phyloP scores from a whole-genome alignment of 2,113 vertebrate species.

The Xyrauchen texanus region DNA sequence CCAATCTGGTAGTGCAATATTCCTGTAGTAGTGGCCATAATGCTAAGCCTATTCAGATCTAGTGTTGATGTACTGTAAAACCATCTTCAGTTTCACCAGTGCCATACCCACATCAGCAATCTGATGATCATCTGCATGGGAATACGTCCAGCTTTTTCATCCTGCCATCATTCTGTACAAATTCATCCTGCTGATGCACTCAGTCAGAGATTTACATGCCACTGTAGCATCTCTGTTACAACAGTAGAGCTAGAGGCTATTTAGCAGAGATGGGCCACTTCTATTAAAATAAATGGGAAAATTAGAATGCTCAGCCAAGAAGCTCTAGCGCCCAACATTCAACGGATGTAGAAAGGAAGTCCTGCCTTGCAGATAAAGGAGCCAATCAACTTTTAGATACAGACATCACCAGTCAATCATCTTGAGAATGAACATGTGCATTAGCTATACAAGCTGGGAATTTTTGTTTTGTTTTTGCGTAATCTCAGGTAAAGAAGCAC shows the following conservation, averaged over 20 bases:
- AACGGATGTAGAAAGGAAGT: no score
- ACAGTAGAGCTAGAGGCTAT: slow-evolving; percentile 7
- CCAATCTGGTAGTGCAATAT: not conserved
- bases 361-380: no score
- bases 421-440: no score
- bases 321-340: no score
- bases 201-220: slow-evolving; percentile 12
- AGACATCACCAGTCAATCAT: no score
- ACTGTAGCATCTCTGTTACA: slow-evolving; percentile 15
- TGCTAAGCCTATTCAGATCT: not conserved
- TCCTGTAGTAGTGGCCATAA: not conserved
- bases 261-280: no score
- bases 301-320: no score
- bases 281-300: no score
- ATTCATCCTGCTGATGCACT: not conserved
- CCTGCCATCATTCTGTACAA: not conserved
- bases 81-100: not conserved
- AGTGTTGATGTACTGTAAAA: not conserved
- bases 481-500: no score
- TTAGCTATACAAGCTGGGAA: no score
- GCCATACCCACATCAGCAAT: slow-evolving; percentile 25
- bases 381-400: no score
- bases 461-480: no score
- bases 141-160: slow-evolving; percentile 18
- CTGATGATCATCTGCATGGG: slow-evolving; percentile 16